Evolutionary conservation across 92 coral and sea anemone genomes (phyloP), one percentile per base, ranked within the genome.

Genomic region (Phymanthus crucifer): DNA sequence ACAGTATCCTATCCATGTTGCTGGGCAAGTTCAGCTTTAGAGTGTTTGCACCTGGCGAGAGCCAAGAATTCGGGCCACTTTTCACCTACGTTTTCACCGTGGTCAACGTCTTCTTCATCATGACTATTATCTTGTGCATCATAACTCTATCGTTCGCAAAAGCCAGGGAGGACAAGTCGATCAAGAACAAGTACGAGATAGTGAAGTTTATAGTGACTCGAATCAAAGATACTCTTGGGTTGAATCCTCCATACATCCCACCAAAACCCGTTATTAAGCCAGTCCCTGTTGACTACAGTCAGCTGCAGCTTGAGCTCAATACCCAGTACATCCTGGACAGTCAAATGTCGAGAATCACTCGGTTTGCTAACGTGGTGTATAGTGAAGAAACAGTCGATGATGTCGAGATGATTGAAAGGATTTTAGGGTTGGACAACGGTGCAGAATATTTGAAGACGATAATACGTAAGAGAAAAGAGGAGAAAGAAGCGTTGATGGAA

Each of bases 201-300:
- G 47, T 87, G 12, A 57, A 50, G 70, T 90, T 90, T 46, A 72
- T 87, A 47, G 23, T 80, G 46, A 4, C 66, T 19, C 77, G 46
- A 33, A 7, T 80, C 13, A 80, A 90, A 64, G 91, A 76, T 33
- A 32, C 66, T 26, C 46, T 84, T 11, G 91, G 94, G 29, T 81
- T 90, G 21, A 81, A 83, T 23, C 91, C 89, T 2, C 94, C 91
- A 1, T 90, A 90, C 68, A 84, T 84, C 40, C 94, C 89, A 4
- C 94, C 94, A 16, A 90, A 76, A 17, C 93, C 94, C 13, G 70
- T 76, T n/a, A 70, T 87, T 29, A 84, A 72, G 34, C 34, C 80
- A 5, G 35, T 32, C 21, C 79, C 81, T 8, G 87, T 72, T 32
- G 78, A 89, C 3, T 90, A 87, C 56, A 74, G 50, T 36, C 48